phyloP scores from a whole-genome alignment of 2,797 vertebrate genomes.

The Lithobates pipiens region DNA sequence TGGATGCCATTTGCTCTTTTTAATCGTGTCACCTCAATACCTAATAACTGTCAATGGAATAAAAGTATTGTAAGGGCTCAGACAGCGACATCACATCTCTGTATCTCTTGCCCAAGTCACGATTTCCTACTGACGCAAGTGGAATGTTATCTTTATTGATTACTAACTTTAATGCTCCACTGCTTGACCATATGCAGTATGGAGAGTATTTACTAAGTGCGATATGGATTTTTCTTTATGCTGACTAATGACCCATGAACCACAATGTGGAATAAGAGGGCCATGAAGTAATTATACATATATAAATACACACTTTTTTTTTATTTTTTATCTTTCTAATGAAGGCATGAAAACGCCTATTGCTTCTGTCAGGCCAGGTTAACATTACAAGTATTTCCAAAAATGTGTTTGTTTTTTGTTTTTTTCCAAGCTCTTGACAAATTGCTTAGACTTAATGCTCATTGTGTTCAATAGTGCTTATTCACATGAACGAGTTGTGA shows the following conservation, averaged over 20 bases:
- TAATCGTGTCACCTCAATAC: neutral
- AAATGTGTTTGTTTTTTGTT: too few species aligned
- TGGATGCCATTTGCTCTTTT: neutral
- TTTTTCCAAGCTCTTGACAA: too few species aligned
- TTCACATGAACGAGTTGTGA: too few species aligned
- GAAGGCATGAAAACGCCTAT: neutral
- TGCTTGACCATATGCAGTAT: conserved; percentile 47
- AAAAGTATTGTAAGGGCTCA: neutral
- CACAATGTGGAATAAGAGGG: conserved; percentile 29
- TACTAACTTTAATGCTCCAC: conserved; percentile 50
- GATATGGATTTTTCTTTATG: conserved; percentile 54
- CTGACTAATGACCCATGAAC: conserved; percentile 57
- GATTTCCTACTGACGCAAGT: conserved; percentile 53
- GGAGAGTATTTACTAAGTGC: conserved; percentile 51
- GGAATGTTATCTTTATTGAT: conserved; percentile 55
- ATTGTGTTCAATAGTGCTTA: too few species aligned
- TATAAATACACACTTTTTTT: conserved; percentile 16
- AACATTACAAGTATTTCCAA: too few species aligned
- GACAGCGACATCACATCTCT: conserved; percentile 25
- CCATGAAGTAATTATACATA: conserved; percentile 35
- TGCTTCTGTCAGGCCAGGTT: too few species aligned
- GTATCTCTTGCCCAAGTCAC: conserved; percentile 20
- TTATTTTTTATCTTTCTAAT: neutral
- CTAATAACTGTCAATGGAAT: conserved; percentile 8
- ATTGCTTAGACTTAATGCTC: too few species aligned